These are phyloP conservation scores for Crotalus viridis DNA, from an alignment of 2,113 vertebrate genomes.

Conservation along the genomic window DNA sequence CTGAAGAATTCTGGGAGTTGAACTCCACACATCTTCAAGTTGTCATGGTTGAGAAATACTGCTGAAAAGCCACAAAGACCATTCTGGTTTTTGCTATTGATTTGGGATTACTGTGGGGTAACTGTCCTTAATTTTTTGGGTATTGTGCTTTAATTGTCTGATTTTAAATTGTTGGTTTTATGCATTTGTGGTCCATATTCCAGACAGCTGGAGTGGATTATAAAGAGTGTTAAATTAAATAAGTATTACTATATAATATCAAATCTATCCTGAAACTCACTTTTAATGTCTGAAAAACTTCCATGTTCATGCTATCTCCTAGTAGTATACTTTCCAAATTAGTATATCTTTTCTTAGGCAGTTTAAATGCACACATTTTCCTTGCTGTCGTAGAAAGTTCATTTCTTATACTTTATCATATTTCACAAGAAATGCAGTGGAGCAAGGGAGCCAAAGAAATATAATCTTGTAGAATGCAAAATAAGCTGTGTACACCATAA, in stretches of 20 bases:
- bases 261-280: not conserved
- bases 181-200: not conserved
- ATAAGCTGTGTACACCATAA: not conserved
- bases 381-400: not conserved
- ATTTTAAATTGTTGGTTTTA: not conserved
- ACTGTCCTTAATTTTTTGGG: not conserved
- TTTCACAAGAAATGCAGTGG: not conserved
- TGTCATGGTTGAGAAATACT: not conserved
- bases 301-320: not conserved
- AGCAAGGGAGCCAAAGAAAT: not conserved
- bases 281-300: not conserved
- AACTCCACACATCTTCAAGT: not conserved
- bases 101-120: not conserved
- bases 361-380: not conserved
- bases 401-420: not conserved
- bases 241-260: not conserved
- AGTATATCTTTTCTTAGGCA: not conserved
- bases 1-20: not conserved
- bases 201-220: not conserved
- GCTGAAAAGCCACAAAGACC: not conserved
- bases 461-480: not conserved
- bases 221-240: not conserved
- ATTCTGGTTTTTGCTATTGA: not conserved
- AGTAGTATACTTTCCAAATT: too few relatives aligned
- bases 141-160: not conserved